Evolutionary conservation across 2,888 invertebrate genomes (phyloP).

Genomic region (Dasysyrphus tricinctus): DNA sequence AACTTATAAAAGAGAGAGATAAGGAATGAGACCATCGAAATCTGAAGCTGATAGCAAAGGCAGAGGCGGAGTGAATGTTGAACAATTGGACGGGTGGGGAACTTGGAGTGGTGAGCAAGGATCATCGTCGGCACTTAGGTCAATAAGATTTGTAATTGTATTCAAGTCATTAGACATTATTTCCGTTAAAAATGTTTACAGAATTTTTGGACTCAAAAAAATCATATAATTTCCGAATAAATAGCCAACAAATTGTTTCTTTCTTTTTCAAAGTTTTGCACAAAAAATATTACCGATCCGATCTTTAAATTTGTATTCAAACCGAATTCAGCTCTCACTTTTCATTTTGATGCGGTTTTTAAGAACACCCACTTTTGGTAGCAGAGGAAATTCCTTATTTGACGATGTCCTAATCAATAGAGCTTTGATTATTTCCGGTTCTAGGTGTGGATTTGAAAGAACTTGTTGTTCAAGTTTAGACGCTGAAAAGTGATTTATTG

Average conservation of each 20-base stretch:
- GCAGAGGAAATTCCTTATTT: slow-evolving; percentile 46
- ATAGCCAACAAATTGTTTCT: not conserved
- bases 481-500: slow-evolving; percentile 55
- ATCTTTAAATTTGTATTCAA: slow-evolving; percentile 70
- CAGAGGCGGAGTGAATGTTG: slow-evolving; percentile 25
- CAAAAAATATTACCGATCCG: not conserved
- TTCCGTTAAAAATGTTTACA: not conserved
- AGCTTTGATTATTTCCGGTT: slow-evolving; percentile 55
- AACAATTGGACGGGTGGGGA: slow-evolving; percentile 39
- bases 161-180: slow-evolving; percentile 56
- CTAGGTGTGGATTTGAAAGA: slow-evolving; percentile 21
- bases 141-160: slow-evolving; percentile 76
- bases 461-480: slow-evolving; percentile 51
- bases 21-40: slow-evolving; percentile 40
- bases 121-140: slow-evolving; percentile 76
- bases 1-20: too few relatives aligned
- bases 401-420: slow-evolving; percentile 39
- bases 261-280: not conserved
- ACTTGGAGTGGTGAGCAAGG: slow-evolving; percentile 22
- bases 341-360: slow-evolving; percentile 44
- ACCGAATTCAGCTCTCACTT: slow-evolving; percentile 70
- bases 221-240: not conserved
- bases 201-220: not conserved
- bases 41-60: slow-evolving; percentile 47
- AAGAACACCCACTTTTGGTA: slow-evolving; percentile 62